Conservation (phyloP, 2,888 invertebrate species). For the Leucoma salicis region DNA sequence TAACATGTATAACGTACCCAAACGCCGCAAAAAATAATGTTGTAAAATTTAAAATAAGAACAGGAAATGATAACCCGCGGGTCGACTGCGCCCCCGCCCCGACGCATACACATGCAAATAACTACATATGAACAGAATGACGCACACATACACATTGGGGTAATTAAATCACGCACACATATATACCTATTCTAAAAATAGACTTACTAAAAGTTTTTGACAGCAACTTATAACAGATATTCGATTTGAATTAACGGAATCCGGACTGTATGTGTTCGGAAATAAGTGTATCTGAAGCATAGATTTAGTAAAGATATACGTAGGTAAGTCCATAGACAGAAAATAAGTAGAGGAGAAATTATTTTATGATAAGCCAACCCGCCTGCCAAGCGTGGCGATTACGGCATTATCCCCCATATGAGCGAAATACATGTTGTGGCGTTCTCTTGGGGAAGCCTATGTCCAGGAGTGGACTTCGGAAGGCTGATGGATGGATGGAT, state of each 20-base stretch:
- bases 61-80: constrained; percentile 82
- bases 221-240: neutral
- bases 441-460: too few relatives aligned
- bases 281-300: too few relatives aligned
- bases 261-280: neutral
- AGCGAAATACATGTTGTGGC: too few relatives aligned
- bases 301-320: too few relatives aligned
- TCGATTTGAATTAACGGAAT: neutral
- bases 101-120: constrained; percentile 46
- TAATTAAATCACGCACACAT: constrained; percentile 36
- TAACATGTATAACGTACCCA: constrained; percentile 40
- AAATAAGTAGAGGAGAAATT: too few relatives aligned
- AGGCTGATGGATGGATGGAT: too few relatives aligned
- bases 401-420: too few relatives aligned
- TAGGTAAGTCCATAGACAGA: too few relatives aligned
- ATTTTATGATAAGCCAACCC: too few relatives aligned
- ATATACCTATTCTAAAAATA: constrained; percentile 6
- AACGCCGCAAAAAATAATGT: constrained; percentile 63
- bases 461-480: too few relatives aligned
- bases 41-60: constrained; percentile 79
- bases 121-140: constrained; percentile 30
- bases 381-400: too few relatives aligned
- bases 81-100: constrained; percentile 61
- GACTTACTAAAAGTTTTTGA: neutral
- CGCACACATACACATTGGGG: constrained; percentile 31